Evolutionary conservation across 2,888 invertebrate species (phyloP), one percentile per base, ranked within the genome.

Genomic region (Erebia palarica): DNA sequence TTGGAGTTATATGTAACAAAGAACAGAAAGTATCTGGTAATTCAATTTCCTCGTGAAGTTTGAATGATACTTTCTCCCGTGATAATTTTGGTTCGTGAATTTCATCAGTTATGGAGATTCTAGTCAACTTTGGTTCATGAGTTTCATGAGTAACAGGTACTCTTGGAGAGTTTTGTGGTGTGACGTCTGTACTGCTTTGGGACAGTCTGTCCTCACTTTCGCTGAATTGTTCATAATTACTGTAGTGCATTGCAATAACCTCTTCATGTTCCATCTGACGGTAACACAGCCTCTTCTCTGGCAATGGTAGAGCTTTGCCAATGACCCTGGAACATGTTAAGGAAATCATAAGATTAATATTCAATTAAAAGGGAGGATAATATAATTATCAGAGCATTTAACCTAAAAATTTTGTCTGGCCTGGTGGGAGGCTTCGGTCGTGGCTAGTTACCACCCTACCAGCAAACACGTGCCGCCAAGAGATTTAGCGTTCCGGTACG

Each of bases 121-220:
- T 77, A 18, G 55, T 74, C 7, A 81, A 57, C 70, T 81, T 87
- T 16, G 85, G 85, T 74, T 91, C 89, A 44, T 70, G 75, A 10
- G 84, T 63, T 44, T 88, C 83, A n/a, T 86, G 87, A 13, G 70
- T 63, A 4, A 83, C 68, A 0, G 90, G 89, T 0, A 83, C 79
- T 65, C 92, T 76, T 0, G 93, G 93, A 0, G 93, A 93, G 77
- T 92, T 93, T 74, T 90, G 88, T 1, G 92, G 92, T 10, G 93
- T 93, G 75, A 92, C 87, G 72, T 93, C 93, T 36, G 85, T 86
- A 74, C 92, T 92, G 75, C 92, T 92, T 75, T 92, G 87, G 4
- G 93, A 93, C 10, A 92, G 78, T 0, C 92, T 82, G 71, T 93
- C 92, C 49, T 91, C 92, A 65, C 89, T 91, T 72, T 93, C 93